Evolutionary conservation across 2,113 vertebrate species (phyloP).

Genomic region (Python bivittatus): DNA sequence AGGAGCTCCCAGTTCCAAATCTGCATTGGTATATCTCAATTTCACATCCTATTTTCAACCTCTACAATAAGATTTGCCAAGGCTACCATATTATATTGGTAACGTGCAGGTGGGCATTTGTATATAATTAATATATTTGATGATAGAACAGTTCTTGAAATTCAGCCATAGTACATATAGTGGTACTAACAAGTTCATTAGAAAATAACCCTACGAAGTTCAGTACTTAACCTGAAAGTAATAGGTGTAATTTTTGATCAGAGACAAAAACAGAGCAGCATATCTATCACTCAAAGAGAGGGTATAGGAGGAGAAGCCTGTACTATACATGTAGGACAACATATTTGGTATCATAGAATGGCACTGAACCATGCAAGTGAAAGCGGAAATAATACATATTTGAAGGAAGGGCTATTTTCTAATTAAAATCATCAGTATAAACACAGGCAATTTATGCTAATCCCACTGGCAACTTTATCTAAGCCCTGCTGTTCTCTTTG

Average conservation of each 20-base stretch:
- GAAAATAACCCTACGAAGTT: neutral
- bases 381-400: neutral
- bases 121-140: constrained; percentile 12
- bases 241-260: neutral
- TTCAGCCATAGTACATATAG: neutral
- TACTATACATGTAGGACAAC: neutral
- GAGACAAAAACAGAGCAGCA: neutral
- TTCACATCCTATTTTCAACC: neutral
- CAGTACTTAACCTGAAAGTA: neutral
- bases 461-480: neutral
- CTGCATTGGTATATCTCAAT: neutral
- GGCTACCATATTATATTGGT: constrained; percentile 48
- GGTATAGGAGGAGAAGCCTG: neutral
- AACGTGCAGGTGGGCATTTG: constrained; percentile 59
- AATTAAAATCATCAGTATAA: neutral
- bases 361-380: neutral
- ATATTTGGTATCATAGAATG: neutral
- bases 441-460: neutral
- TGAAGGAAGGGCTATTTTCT: neutral
- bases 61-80: constrained; percentile 30
- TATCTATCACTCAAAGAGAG: neutral
- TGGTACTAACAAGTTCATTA: neutral
- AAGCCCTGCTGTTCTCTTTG: neutral
- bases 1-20: neutral
- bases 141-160: constrained; percentile 24